phyloP scores from a whole-genome alignment of 2,797 vertebrate genomes.

The Ctenopoma kingsleyae region DNA sequence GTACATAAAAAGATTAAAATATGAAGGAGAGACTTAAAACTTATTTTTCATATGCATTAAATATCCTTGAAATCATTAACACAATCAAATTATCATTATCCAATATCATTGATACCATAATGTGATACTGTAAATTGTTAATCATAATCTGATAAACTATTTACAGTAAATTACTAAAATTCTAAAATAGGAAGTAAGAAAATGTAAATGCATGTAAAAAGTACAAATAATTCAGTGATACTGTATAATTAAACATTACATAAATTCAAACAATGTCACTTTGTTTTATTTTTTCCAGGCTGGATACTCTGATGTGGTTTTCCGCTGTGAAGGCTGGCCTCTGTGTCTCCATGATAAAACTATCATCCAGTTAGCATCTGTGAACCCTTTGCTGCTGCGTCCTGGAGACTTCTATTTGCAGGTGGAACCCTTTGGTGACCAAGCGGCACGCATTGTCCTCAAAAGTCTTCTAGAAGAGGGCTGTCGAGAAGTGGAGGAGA shows the following conservation, averaged over 20 bases:
- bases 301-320: constrained; percentile 90
- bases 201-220: background rate
- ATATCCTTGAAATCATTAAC: background rate
- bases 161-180: background rate
- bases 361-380: constrained; percentile 90
- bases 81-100: background rate
- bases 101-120: no score
- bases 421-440: constrained; percentile 89
- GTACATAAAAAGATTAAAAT: background rate
- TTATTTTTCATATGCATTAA: background rate
- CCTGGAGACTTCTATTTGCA: constrained; percentile 96
- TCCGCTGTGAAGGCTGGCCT: constrained; percentile 95
- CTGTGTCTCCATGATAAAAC: constrained; percentile 91
- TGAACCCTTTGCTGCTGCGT: constrained; percentile 92
- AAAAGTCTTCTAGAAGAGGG: constrained; percentile 91
- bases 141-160: background rate
- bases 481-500: constrained; percentile 86
- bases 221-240: background rate
- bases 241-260: no score
- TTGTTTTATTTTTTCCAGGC: constrained; percentile 78
- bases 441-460: constrained; percentile 88
- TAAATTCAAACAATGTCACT: background rate
- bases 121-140: no score
- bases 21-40: background rate
- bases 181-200: constrained; percentile 14